Conservation (phyloP, 2,113 vertebrate genomes). For the Balaeniceps rex region DNA sequence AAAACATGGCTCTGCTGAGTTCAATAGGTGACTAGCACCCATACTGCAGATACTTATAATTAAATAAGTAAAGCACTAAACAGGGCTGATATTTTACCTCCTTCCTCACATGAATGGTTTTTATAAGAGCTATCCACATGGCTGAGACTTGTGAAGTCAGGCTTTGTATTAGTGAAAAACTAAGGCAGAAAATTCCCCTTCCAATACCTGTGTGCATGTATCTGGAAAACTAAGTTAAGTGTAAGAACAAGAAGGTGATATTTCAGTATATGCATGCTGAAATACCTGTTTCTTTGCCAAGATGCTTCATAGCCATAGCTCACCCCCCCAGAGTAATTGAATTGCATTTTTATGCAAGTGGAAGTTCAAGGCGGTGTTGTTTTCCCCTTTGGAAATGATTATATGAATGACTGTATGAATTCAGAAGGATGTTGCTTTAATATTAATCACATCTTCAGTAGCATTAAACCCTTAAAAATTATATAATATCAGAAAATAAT, state of each 20-base stretch:
- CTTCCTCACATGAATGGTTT: background rate
- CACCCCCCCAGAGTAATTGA: rapidly evolving
- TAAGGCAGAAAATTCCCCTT: background rate
- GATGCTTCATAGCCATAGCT: background rate
- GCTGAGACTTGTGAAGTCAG: background rate
- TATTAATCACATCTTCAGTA: background rate
- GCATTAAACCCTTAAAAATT: background rate
- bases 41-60: background rate
- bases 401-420: background rate
- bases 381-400: background rate
- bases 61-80: background rate
- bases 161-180: background rate
- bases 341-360: background rate
- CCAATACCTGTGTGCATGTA: background rate
- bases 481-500: background rate
- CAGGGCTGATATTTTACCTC: background rate
- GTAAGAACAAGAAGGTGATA: background rate
- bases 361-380: background rate
- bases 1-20: background rate
- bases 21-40: background rate
- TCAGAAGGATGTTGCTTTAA: background rate
- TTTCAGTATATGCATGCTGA: background rate
- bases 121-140: background rate
- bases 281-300: background rate
- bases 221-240: background rate